These are phyloP conservation scores for Smithornis capensis DNA, from an alignment of 2,113 vertebrate genomes.

Conservation along the genomic window DNA sequence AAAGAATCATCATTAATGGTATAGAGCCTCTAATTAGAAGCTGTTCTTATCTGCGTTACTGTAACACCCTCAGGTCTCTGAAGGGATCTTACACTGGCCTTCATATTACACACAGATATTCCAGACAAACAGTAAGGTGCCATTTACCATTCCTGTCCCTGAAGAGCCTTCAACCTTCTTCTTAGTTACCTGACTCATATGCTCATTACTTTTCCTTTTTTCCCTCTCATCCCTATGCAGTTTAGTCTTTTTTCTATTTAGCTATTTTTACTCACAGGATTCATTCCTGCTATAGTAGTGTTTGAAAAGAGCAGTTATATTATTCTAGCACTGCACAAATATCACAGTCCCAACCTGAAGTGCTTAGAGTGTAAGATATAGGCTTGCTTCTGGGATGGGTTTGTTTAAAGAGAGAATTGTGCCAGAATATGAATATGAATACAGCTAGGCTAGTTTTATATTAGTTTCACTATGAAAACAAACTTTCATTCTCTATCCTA, in stretches of 20 bases:
- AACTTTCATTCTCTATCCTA: not conserved
- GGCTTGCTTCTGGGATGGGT: not conserved
- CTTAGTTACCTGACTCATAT: not conserved
- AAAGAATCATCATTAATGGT: not conserved
- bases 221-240: not conserved
- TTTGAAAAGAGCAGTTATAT: not conserved
- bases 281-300: not conserved
- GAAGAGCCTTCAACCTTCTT: conserved; percentile 29
- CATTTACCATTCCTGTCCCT: conserved; percentile 43
- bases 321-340: conserved; percentile 40
- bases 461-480: not conserved
- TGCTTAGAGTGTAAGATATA: not conserved
- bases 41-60: not conserved
- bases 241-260: not conserved
- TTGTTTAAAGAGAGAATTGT: conserved; percentile 46
- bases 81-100: not conserved
- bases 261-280: conserved; percentile 13
- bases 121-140: not conserved
- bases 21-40: not conserved
- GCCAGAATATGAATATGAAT: not conserved
- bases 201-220: not conserved
- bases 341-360: not conserved
- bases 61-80: not conserved
- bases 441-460: not conserved
- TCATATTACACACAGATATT: not conserved